phyloP scores from a whole-genome alignment of 2,113 vertebrate species.

The Symphodus melops region DNA sequence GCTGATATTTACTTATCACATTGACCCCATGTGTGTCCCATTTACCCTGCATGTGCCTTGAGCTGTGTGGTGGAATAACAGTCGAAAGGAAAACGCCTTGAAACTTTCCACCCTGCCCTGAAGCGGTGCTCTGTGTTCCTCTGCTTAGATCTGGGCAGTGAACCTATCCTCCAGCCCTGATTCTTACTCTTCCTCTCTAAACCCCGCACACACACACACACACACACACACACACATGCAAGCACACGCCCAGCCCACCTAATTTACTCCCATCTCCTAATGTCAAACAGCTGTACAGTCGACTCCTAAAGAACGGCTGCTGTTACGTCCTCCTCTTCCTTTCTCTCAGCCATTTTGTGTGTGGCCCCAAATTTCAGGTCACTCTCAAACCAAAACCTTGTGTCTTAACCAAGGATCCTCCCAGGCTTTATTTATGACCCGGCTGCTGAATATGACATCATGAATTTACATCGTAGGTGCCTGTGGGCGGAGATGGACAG shows the following conservation, averaged over 20 bases:
- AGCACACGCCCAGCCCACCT: slow-evolving; percentile 51
- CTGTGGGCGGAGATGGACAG: slow-evolving; percentile 52
- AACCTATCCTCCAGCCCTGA: slow-evolving; percentile 43
- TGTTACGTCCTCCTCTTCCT: slow-evolving; percentile 26
- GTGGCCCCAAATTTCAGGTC: slow-evolving; percentile 40
- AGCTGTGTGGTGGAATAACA: slow-evolving; percentile 31
- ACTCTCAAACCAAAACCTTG: background rate
- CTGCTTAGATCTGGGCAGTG: slow-evolving; percentile 45
- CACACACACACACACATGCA: background rate
- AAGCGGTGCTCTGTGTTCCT: slow-evolving; percentile 48
- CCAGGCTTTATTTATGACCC: slow-evolving; percentile 41
- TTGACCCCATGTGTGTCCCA: slow-evolving; percentile 47
- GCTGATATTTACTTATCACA: slow-evolving; percentile 61
- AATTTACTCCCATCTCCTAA: slow-evolving; percentile 67
- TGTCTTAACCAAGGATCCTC: background rate
- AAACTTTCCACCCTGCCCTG: slow-evolving; percentile 53
- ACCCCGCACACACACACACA: slow-evolving; percentile 16
- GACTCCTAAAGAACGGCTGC: slow-evolving; percentile 34
- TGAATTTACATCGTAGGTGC: slow-evolving; percentile 44
- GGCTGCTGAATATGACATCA: slow-evolving; percentile 30
- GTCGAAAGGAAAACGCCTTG: slow-evolving; percentile 46
- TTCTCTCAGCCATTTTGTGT: slow-evolving; percentile 34
- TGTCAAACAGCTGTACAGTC: slow-evolving; percentile 74
- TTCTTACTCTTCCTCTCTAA: slow-evolving; percentile 43
- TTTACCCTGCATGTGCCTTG: slow-evolving; percentile 35